Evolutionary conservation across 2,797 vertebrate genomes (phyloP), one percentile per base, ranked within the genome.

Genomic region (Myiothlypis coronata): DNA sequence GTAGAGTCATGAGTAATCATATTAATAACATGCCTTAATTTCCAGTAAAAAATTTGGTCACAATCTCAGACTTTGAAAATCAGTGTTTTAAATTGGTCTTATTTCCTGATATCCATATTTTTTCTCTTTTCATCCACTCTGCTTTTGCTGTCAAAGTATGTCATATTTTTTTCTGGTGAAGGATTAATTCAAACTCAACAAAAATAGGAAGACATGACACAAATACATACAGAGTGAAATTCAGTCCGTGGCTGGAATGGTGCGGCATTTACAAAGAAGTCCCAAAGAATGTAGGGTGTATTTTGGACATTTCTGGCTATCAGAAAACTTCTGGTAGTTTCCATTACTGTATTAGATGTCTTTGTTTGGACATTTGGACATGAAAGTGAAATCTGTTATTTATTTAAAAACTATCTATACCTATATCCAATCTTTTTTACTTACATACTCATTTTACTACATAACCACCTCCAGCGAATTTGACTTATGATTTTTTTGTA

Each of bases 101-200:
- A 85, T 94, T 96, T 91, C 93, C 77, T 59, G 52, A 74, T 94
- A 87, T 49, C 89, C 3, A n/a, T 90, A 67, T 75, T 74, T 91
- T 57, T 59, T 59, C 14, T 71, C 49, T 79, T 92, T 87, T 88
- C 44, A 86, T 89, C 65, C 91, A 85, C 46, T 94, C 94, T 97
- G 90, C 46, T 93, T 94, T 95, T 44, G 47, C 18, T 84, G 85
- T 91, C 80, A 93, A 95, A 95, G 53, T 91, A 95, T 90, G 81
- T 67, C 16, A 49, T 75, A 56, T 86, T 86, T 43, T 96, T 84
- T 96, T 89, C 61, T 76, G 85, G 30, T 81, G 76, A 75, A 88
- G 53, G 50, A 88, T 79, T 87, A 60, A 89, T 92, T 83, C 63
- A 93, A 95, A 65, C 88, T 85, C 60, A 80, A 83, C 83, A 87